A percentile compares a stretch with the other conserved stretches of the same genome.
Evolutionary conservation across 2,797 vertebrate genomes (phyloP).

Genomic region (Cryptoprocta ferox): DNA sequence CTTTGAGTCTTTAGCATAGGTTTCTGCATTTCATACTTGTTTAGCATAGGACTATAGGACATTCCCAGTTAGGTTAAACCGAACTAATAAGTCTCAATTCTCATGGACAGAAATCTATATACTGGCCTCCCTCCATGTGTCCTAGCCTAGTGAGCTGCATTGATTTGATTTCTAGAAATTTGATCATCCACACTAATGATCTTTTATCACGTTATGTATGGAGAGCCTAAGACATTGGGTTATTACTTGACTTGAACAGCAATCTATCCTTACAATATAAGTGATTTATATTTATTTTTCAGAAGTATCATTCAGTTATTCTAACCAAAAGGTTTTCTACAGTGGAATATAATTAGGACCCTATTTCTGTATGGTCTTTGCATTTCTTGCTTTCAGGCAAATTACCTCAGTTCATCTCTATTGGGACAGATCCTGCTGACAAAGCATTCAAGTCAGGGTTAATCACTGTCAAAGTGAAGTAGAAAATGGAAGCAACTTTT

Average conservation of each 20-base stretch:
- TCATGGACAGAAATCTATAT: neutral
- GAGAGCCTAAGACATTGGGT: neutral
- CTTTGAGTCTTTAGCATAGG: neutral
- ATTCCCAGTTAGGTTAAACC: neutral
- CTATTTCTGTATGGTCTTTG: constrained; percentile 1
- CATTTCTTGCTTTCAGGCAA: neutral
- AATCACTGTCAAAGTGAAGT: constrained; percentile 2
- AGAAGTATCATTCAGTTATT: constrained; percentile 8
- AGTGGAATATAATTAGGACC: neutral
- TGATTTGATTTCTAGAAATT: neutral
- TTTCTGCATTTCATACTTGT: neutral
- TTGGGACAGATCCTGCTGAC: neutral
- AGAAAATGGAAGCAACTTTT: neutral
- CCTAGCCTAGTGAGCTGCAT: neutral
- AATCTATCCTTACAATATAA: neutral
- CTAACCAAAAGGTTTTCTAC: neutral
- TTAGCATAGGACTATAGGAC: neutral
- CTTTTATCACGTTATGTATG: neutral
- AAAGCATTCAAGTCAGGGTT: constrained; percentile 12
- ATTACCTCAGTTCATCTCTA: constrained; percentile 26
- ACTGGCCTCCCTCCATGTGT: neutral
- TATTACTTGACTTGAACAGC: neutral
- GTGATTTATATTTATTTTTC: constrained; percentile 31
- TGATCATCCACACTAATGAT: neutral
- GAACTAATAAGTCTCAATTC: neutral